Conservation (phyloP, 2,113 vertebrate genomes). For the Coturnix japonica region DNA sequence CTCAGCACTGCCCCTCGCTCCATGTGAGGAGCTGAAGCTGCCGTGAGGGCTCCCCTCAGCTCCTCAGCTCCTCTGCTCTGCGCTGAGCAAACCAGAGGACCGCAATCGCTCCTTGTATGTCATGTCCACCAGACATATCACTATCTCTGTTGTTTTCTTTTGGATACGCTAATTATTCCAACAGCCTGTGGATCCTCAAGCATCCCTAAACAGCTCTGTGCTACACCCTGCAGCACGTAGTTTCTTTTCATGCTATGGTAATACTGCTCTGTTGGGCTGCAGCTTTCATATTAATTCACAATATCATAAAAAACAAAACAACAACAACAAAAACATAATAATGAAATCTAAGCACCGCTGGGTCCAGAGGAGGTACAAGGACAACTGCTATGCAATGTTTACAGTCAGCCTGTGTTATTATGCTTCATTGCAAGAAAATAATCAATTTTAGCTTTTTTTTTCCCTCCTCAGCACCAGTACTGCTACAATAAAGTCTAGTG, state of each 20-base stretch:
- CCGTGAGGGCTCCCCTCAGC: too few species aligned
- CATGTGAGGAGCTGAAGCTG: too few species aligned
- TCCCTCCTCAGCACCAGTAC: background rate
- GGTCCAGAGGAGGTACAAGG: background rate
- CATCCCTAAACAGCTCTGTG: background rate
- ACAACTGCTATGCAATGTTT: background rate
- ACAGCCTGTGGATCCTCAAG: background rate
- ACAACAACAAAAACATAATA: background rate
- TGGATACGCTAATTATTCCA: background rate
- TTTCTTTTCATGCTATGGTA: background rate
- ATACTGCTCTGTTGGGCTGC: background rate
- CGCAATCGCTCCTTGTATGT: too few species aligned
- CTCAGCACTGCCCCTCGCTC: too few species aligned
- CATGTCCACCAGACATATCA: too few species aligned
- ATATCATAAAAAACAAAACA: background rate
- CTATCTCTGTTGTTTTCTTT: too few species aligned
- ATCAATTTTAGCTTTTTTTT: background rate
- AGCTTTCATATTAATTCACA: background rate
- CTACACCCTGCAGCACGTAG: background rate
- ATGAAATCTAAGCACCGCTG: background rate
- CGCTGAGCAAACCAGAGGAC: too few species aligned
- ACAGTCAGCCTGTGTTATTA: background rate
- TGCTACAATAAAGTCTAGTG: background rate
- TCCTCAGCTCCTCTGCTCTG: too few species aligned
- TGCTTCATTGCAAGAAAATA: background rate